Evolutionary conservation across 2,797 vertebrate genomes (phyloP).

Genomic region (Myotis myotis): DNA sequence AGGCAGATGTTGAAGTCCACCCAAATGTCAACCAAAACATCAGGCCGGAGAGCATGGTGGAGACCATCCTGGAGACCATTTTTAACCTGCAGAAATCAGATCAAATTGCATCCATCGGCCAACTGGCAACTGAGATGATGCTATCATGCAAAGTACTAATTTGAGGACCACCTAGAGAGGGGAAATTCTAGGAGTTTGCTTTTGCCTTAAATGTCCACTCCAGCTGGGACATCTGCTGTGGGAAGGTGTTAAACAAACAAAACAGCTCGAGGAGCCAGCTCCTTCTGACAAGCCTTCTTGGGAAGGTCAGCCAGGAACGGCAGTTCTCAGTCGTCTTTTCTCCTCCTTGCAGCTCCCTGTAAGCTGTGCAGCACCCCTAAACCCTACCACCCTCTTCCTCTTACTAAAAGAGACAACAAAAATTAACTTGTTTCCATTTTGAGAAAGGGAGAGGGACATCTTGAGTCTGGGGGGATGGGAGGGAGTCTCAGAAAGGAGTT

Average conservation of each 20-base stretch:
- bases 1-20: slow-evolving; percentile 84
- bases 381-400: not conserved
- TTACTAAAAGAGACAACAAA: not conserved
- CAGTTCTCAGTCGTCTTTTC: too few relatives aligned
- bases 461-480: not conserved
- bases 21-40: slow-evolving; percentile 85
- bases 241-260: not conserved
- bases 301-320: not conserved
- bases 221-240: not conserved
- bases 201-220: not conserved
- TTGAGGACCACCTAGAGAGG: not conserved
- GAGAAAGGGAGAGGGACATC: not conserved
- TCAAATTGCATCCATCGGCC: not conserved
- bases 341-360: not conserved
- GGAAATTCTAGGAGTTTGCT: not conserved
- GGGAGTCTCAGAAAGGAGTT: not conserved
- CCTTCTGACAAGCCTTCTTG: not conserved
- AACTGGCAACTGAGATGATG: not conserved
- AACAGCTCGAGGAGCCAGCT: not conserved
- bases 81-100: slow-evolving; percentile 76
- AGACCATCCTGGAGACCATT: slow-evolving; percentile 64
- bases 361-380: not conserved
- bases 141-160: not conserved
- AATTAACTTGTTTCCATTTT: not conserved
- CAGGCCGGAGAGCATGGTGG: slow-evolving; percentile 75